Evolutionary conservation across 2,113 vertebrate genomes (phyloP).

Genomic region (Cephalopterus ornatus): DNA sequence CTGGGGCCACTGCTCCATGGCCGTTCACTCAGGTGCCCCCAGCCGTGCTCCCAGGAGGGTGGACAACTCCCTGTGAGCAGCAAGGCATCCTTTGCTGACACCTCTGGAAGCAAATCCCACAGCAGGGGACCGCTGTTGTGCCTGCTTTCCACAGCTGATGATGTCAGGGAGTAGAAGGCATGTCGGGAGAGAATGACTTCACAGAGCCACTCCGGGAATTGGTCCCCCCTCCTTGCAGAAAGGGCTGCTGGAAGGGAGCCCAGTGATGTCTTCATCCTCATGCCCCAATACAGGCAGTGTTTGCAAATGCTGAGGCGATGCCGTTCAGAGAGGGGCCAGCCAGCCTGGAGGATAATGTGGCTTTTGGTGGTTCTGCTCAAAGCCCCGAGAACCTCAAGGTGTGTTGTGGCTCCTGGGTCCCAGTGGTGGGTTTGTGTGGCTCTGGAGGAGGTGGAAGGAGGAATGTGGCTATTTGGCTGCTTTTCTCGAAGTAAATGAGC

Average conservation of each 20-base stretch:
- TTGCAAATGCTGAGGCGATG: neutral
- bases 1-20: neutral
- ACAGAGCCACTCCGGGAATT: neutral
- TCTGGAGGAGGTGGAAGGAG: neutral
- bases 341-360: accelerated
- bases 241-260: slow-evolving; percentile 40
- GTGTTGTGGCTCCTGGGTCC: neutral
- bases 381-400: neutral
- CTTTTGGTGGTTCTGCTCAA: neutral
- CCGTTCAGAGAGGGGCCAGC: neutral
- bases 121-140: neutral
- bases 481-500: neutral
- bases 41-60: accelerated
- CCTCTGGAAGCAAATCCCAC: neutral
- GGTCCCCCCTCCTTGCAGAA: neutral
- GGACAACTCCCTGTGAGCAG: neutral
- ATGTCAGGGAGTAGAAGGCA: neutral
- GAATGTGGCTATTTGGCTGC: neutral
- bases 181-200: neutral
- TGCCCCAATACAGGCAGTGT: neutral
- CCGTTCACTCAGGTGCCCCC: accelerated
- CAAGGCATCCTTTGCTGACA: neutral
- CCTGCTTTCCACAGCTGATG: neutral
- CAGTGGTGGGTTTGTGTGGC: neutral
- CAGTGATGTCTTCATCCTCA: slow-evolving; percentile 36